Conservation (phyloP, 2,797 vertebrate genomes). For the Protonibea diacanthus region DNA sequence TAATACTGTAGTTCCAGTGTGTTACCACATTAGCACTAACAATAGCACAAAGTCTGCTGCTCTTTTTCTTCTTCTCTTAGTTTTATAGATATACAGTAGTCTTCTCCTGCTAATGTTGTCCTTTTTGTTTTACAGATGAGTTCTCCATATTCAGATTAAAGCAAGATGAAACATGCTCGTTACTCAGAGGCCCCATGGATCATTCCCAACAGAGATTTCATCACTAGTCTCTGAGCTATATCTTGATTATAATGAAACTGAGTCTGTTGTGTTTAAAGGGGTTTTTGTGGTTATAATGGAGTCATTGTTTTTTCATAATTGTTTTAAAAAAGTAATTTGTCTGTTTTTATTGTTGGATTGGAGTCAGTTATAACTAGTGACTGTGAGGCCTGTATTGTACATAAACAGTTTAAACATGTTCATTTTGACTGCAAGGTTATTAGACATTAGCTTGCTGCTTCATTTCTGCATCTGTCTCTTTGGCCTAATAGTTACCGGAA, state of each 20-base stretch:
- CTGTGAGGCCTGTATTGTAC: background rate
- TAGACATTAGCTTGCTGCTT: slow-evolving; percentile 1
- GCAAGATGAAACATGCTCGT: background rate
- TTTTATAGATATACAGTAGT: background rate
- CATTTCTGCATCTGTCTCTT: slow-evolving; percentile 1
- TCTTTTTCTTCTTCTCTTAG: too few relatives aligned
- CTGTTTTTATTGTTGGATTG: background rate
- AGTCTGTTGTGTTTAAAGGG: slow-evolving; percentile 2
- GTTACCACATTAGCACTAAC: too few relatives aligned
- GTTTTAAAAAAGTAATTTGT: background rate
- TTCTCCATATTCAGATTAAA: slow-evolving; percentile 90
- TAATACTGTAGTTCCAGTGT: too few relatives aligned
- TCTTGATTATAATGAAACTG: background rate
- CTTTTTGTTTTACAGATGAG: slow-evolving; percentile 85
- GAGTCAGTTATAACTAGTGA: background rate
- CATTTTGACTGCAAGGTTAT: background rate
- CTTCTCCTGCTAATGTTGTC: slow-evolving; percentile 23
- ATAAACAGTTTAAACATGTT: slow-evolving; percentile 24
- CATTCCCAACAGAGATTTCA: background rate
- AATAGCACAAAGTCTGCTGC: too few relatives aligned
- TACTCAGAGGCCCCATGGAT: background rate
- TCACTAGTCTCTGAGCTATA: background rate
- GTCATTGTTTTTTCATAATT: slow-evolving; percentile 9
- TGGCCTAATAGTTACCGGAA: background rate
- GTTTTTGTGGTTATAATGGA: background rate